Evolutionary conservation across 37 sponge, comb jelly and placozoan species (phyloP).

Genomic region (Hormiphora californensis): DNA sequence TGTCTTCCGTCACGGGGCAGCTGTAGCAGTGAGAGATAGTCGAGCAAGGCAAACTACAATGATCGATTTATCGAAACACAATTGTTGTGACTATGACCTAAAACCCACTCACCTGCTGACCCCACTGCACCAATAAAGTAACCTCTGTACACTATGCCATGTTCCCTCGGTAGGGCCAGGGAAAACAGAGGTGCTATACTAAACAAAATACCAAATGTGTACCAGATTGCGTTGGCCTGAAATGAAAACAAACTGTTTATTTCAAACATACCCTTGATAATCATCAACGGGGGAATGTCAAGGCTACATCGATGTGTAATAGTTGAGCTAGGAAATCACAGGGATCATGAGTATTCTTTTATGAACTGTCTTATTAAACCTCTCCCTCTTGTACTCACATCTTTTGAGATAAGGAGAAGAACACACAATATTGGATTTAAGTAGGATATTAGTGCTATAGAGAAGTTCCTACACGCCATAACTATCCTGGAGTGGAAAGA

Average conservation of each 20-base stretch:
- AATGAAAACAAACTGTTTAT: neutral
- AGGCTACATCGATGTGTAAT: neutral
- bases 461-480: conserved; percentile 35
- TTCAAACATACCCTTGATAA: no score
- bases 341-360: no score
- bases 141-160: conserved; percentile 3
- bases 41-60: no score
- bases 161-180: neutral
- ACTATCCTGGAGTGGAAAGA: no score
- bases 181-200: neutral
- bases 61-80: no score
- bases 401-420: neutral
- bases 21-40: no score
- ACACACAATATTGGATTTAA: conserved; percentile 11
- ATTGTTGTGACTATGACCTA: no score
- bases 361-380: neutral
- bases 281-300: no score
- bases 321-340: no score
- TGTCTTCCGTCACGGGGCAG: no score
- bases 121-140: conserved; percentile 40
- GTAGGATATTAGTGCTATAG: conserved; percentile 18
- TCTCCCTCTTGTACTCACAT: neutral
- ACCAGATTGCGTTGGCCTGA: neutral
- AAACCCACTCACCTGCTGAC: conserved; percentile 5
- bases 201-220: conserved; percentile 25